Conservation (phyloP, 1,140 invertebrate genomes). For the Lepidurus packardi region DNA sequence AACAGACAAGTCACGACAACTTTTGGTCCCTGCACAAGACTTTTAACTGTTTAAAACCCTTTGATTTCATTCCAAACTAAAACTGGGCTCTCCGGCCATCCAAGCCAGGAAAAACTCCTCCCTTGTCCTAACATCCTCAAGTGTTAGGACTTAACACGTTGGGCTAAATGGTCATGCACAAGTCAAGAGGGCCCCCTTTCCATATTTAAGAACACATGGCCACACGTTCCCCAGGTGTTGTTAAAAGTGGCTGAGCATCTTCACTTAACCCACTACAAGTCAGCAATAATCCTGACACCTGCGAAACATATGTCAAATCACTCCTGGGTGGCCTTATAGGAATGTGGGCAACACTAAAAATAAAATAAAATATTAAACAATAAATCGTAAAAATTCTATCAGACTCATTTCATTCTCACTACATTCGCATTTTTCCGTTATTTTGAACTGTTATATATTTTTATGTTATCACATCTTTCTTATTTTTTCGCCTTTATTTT, state of each 20-base stretch:
- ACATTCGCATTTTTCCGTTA: too few relatives aligned
- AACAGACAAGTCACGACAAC: neutral
- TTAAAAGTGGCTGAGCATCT: neutral
- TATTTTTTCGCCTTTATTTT: too few relatives aligned
- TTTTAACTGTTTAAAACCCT: neutral
- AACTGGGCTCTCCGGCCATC: neutral
- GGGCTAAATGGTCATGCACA: neutral
- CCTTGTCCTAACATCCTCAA: slow-evolving; percentile 21
- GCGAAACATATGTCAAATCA: slow-evolving; percentile 17
- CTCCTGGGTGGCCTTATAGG: slow-evolving; percentile 6
- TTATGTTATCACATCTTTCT: too few relatives aligned
- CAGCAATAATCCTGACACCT: slow-evolving; percentile 19
- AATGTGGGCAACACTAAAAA: slow-evolving; percentile 2
- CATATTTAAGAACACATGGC: neutral
- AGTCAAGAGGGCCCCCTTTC: neutral
- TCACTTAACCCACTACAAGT: slow-evolving; percentile 21
- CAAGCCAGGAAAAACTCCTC: slow-evolving; percentile 21
- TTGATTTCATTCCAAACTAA: neutral
- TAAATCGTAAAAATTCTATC: too few relatives aligned
- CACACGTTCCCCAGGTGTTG: slow-evolving; percentile 17
- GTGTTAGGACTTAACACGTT: slow-evolving; percentile 21
- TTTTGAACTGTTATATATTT: too few relatives aligned
- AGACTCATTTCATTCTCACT: too few relatives aligned
- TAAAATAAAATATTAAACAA: neutral
- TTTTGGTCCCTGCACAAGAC: neutral